phyloP scores from a whole-genome alignment of 2,113 vertebrate genomes.

The Microtus oregoni region DNA sequence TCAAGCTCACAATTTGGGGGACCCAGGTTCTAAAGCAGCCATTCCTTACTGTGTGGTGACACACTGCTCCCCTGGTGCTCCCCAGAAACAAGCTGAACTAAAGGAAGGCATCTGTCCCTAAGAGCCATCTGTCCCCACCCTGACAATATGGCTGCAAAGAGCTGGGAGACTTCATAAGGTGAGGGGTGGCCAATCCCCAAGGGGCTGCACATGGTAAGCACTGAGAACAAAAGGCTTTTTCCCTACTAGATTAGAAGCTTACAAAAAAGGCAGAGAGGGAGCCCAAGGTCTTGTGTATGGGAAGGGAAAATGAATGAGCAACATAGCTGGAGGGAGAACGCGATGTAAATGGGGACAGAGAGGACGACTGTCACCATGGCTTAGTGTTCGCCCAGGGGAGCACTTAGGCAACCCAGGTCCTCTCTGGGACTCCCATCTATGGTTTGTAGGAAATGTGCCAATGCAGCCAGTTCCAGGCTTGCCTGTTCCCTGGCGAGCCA shows the following conservation, averaged over 20 bases:
- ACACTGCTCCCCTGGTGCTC: background rate
- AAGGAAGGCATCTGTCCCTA: background rate
- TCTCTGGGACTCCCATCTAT: background rate
- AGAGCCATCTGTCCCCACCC: background rate
- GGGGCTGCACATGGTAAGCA: background rate
- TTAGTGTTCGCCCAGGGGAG: fast-evolving
- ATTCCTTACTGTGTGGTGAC: no score
- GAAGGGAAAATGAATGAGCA: background rate
- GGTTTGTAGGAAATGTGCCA: background rate
- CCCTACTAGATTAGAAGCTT: background rate
- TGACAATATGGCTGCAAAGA: background rate
- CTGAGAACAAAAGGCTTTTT: background rate
- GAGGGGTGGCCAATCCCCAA: background rate
- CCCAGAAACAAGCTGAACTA: no score
- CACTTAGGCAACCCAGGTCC: background rate
- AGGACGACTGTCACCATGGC: fast-evolving
- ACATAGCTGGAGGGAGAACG: background rate
- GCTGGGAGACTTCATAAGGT: background rate
- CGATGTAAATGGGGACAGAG: background rate
- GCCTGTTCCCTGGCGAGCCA: background rate
- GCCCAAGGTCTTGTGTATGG: background rate
- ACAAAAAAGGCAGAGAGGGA: background rate
- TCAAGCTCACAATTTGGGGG: background rate
- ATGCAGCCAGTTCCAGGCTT: background rate
- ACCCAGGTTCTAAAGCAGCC: background rate